Base-by-base conservation (phyloP, 2,888 invertebrate genomes). In the Diloba caeruleocephala region DNA sequence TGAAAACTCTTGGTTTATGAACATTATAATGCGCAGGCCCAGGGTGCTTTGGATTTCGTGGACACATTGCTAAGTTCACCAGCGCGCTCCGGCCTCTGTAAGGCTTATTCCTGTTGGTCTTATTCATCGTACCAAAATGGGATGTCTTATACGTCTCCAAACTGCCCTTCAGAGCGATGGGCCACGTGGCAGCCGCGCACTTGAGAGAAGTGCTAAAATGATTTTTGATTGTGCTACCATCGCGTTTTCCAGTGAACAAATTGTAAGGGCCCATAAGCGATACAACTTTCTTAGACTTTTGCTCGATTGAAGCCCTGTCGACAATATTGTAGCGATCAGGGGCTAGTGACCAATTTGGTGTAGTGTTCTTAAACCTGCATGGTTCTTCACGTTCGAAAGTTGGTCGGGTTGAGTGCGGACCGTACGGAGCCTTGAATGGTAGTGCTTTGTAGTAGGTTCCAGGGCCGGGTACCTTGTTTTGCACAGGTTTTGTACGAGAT, bases 181-280 rank as follows among this genome's bases (percentile, higher is more conserved):
- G 92, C 92, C 92, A 93, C 0, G 90, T 85, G 1, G 85, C 74
- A 0, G 90, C 84, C 2, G 73, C 32, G 33, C 79, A 80, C 62
- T 60, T 80, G 14, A 76, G 44, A 6, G 82, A 75, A 5, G 82
- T 87, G 9, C 83, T 87, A 50, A 94, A 94, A 76, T 94, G 90
- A 68, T 94, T 94, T 72, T 94, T 94, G 9, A 94, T 93, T 0
- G 94, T 89, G 2, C 80, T 85, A 0, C 66, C 84, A 60, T 94
- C 94, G 36, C 95, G 82, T 21, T 84, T 85, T 0, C 94, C 95
- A 0, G 94, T 94, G 59, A 91, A 92, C 1, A 92, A 71, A 38
- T 92, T 89, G 55, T 92, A 93, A 0, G 92, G 92, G 0, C 92
- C 92, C 21, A 87, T 76, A 13, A 79, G 58, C 0, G 92, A 92